Percentiles rank a stretch among this genome's conserved stretches.
These are phyloP conservation scores for Plectropomus leopardus DNA, from an alignment of 2,113 vertebrate genomes.

Conservation along the genomic window DNA sequence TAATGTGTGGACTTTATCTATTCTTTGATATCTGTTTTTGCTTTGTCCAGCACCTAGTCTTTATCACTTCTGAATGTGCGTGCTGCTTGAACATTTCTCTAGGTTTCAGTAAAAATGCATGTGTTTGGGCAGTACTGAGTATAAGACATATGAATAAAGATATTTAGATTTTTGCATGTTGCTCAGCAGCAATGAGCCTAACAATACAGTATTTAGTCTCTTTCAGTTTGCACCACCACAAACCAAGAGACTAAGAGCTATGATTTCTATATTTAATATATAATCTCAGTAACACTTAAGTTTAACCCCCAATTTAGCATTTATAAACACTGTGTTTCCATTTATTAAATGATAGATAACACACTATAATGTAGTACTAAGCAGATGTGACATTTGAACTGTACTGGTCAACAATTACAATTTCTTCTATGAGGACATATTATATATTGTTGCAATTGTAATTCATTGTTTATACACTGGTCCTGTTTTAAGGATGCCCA, in stretches of 20 bases:
- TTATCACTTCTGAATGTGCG: too few relatives aligned
- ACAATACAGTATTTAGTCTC: neutral
- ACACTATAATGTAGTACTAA: neutral
- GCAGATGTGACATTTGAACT: neutral
- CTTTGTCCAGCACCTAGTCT: too few relatives aligned
- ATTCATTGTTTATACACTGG: neutral
- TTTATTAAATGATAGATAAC: neutral
- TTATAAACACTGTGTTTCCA: neutral
- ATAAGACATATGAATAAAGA: neutral
- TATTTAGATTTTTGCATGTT: neutral
- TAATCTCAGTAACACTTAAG: neutral
- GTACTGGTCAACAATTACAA: neutral
- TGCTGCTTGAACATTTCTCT: too few relatives aligned
- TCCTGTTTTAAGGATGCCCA: neutral
- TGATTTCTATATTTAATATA: neutral
- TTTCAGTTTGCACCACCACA: neutral
- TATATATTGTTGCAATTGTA: too few relatives aligned
- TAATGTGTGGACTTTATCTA: too few relatives aligned
- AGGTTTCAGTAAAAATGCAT: too few relatives aligned
- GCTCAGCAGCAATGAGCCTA: neutral
- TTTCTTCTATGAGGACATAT: neutral
- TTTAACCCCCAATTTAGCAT: neutral
- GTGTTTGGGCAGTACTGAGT: too few relatives aligned
- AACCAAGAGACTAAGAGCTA: neutral
- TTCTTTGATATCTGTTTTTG: too few relatives aligned